Base-by-base conservation (phyloP, 2,113 vertebrate species). In the Herpetotheres cachinnans region DNA sequence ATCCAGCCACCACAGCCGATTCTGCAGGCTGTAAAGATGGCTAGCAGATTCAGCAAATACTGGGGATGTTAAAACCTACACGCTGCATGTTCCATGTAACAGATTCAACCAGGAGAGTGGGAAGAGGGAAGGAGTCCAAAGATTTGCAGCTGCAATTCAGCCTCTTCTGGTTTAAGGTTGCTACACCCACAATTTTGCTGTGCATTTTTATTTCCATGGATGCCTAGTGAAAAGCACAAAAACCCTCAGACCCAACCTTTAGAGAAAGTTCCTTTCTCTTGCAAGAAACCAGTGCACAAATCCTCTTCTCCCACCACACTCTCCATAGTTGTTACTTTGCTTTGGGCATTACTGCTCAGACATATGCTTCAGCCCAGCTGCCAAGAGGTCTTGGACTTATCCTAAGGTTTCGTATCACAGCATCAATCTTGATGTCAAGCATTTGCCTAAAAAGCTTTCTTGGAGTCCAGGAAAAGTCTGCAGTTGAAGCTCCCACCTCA, bases 71-170 rank as follows among this genome's bases (percentile, higher is more conserved):
- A 79, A 93, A 95, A 58, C 77, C 93, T 79, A 91, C 87, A 89
- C 5, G 1, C 73, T 77, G 46, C 42, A 5, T 89, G 65, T 86
- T 93, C 83, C 69, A 46, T 88, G 1, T 20, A 89, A 87, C 54
- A 79, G 42, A 93, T 77, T 82, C 81, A 85, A 80, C 56, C 20
- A 77, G 55, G 27, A 89, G 71, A 95, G 89, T 91, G 66, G 91
- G 81, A 95, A 95, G 93, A 93, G 61, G 81, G 66, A 97, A 97
- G 78, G 36, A 44, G 44, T 50, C 89, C 81, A 91, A 95, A 79
- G 89, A 90, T 66, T 74, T 82, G 82, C 81, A 94, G 89, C 44
- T 91, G 58, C 73, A 91, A 76, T 70, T 80, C 78, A 93, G 67
- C 55, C 70, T 93, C 91, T 91, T 95, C 73, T 94, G 29, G 32